phyloP scores from a whole-genome alignment of 2,113 vertebrate genomes.

The Budorcas taxicolor region DNA sequence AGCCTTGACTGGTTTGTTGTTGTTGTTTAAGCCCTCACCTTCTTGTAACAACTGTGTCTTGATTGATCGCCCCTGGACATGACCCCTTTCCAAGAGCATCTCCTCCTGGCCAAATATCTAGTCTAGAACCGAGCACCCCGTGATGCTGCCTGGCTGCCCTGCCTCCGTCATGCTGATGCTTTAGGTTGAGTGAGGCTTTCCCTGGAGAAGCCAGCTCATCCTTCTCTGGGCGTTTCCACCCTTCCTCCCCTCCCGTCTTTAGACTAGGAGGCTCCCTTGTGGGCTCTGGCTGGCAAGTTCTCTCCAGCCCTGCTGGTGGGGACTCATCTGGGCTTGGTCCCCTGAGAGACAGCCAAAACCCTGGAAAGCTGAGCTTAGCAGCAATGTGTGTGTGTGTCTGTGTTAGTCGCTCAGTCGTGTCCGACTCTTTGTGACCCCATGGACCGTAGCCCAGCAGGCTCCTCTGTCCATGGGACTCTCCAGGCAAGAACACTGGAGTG shows the following conservation, averaged over 20 bases:
- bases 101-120: not conserved
- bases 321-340: not conserved
- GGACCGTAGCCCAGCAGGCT: not conserved
- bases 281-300: not conserved
- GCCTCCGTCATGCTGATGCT: fast-evolving
- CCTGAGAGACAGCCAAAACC: not conserved
- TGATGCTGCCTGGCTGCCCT: fast-evolving
- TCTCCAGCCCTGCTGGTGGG: not conserved
- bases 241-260: not conserved
- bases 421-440: not conserved
- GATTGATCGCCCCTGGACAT: not conserved
- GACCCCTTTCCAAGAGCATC: not conserved
- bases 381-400: not conserved
- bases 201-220: not conserved
- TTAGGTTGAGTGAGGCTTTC: not conserved
- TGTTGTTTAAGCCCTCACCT: not conserved
- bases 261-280: not conserved
- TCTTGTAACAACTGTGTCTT: not conserved
- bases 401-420: not conserved
- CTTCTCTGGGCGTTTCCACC: not conserved
- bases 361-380: not conserved
- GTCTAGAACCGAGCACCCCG: fast-evolving
- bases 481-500: not conserved
- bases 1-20: not conserved
- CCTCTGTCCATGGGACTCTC: not conserved